Evolutionary conservation across 2,888 invertebrate species (phyloP).

Genomic region (Ochropacha duplaris): DNA sequence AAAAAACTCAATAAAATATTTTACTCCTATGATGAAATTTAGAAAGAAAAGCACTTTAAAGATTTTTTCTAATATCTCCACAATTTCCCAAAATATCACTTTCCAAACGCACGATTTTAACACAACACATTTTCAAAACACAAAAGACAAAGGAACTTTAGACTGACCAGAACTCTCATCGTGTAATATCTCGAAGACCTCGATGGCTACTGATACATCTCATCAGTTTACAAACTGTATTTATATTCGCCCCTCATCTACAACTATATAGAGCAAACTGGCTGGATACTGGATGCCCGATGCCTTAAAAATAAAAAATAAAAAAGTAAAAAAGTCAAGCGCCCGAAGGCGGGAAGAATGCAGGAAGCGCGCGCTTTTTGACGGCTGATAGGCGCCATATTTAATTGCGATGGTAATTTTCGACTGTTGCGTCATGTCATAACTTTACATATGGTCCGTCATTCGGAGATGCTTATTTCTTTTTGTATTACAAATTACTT

Average conservation of each 20-base stretch:
- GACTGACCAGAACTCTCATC: slow-evolving; percentile 78
- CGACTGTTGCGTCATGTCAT: slow-evolving; percentile 7
- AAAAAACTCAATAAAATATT: neutral
- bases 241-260: slow-evolving; percentile 56
- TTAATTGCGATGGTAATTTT: slow-evolving; percentile 32
- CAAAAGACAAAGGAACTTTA: slow-evolving; percentile 16
- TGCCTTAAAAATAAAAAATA: slow-evolving; percentile 19
- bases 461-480: slow-evolving; percentile 14
- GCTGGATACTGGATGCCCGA: slow-evolving; percentile 42
- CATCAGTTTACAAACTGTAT: slow-evolving; percentile 51
- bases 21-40: neutral
- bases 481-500: neutral
- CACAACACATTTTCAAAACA: slow-evolving; percentile 8
- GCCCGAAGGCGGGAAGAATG: slow-evolving; percentile 64
- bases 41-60: neutral
- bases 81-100: neutral
- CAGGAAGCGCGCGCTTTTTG: slow-evolving; percentile 72
- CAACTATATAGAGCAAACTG: slow-evolving; percentile 44
- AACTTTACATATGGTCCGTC: neutral
- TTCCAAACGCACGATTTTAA: neutral
- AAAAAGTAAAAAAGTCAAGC: slow-evolving; percentile 29
- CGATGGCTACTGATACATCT: slow-evolving; percentile 68
- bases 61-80: neutral
- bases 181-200: slow-evolving; percentile 47
- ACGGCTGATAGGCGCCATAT: slow-evolving; percentile 46